Conservation (phyloP, 2,113 vertebrate genomes). For the Gopherus evgoodei region DNA sequence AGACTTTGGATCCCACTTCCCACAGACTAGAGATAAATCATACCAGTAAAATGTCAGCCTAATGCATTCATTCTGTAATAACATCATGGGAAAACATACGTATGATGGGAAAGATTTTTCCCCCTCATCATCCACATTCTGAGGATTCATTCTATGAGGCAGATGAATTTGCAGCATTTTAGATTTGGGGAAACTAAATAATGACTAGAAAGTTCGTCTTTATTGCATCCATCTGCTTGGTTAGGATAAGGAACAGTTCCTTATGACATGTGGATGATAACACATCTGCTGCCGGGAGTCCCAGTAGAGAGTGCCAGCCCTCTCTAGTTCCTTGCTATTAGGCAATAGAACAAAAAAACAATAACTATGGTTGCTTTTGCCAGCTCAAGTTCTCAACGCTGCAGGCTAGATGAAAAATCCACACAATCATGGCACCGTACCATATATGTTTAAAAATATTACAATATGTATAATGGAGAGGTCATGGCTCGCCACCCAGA, state of each 20-base stretch:
- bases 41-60: constrained; percentile 23
- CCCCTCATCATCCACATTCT: not conserved
- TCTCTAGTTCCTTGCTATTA: constrained; percentile 29
- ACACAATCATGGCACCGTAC: constrained; percentile 41
- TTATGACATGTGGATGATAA: constrained; percentile 50
- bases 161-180: not conserved
- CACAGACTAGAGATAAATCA: constrained; percentile 32
- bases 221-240: constrained; percentile 56
- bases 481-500: constrained; percentile 56
- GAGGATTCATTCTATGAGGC: not conserved
- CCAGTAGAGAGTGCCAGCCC: not conserved
- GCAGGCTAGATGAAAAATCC: constrained; percentile 50
- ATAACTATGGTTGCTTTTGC: constrained; percentile 15
- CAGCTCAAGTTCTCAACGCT: constrained; percentile 36
- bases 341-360: constrained; percentile 26
- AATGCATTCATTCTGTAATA: constrained; percentile 48
- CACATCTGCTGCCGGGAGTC: constrained; percentile 30
- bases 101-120: not conserved
- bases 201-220: constrained; percentile 27
- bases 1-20: not conserved
- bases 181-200: not conserved
- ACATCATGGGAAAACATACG: not conserved
- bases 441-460: constrained; percentile 66
- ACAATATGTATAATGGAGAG: constrained; percentile 54
- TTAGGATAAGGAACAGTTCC: constrained; percentile 14